A percentile compares a stretch with the other conserved stretches of the same genome.
These are phyloP conservation scores for Strongylocentrotus purpuratus DNA, from an alignment of 35 echinoderm and acorn worm species.

Conservation along the genomic window DNA sequence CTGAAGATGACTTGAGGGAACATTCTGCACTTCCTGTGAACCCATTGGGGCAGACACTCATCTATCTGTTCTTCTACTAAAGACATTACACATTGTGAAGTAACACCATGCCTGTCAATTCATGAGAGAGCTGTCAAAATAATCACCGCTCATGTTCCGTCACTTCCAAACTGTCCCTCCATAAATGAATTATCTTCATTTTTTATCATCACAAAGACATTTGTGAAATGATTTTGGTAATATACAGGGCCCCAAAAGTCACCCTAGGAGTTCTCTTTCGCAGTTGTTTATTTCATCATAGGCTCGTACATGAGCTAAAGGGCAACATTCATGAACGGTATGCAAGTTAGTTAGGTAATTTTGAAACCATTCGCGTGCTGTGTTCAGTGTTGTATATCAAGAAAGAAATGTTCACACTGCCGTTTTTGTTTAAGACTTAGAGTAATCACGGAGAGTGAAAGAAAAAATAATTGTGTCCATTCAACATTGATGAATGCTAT, in stretches of 20 bases:
- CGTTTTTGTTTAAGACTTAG: too few species aligned
- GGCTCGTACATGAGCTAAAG: neutral
- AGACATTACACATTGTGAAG: neutral
- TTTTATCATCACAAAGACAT: neutral
- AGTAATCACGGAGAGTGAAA: too few species aligned
- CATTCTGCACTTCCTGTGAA: neutral
- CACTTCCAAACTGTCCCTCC: neutral
- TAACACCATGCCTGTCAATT: neutral
- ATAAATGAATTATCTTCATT: neutral
- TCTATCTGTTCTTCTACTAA: neutral
- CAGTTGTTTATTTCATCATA: constrained; percentile 5
- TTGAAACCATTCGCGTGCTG: neutral
- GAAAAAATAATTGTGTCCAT: too few species aligned
- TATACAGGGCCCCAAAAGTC: neutral
- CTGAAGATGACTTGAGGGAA: neutral
- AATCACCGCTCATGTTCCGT: neutral
- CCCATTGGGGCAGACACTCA: neutral
- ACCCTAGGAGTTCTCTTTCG: neutral
- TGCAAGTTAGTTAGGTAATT: neutral
- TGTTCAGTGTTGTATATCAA: too few species aligned
- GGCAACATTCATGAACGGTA: neutral
- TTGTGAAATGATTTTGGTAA: neutral
- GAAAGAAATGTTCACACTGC: too few species aligned
- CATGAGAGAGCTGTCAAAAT: constrained; percentile 6
- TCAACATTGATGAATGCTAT: too few species aligned